Evolutionary conservation across 2,888 invertebrate genomes (phyloP).

Genomic region (Eilema sororculum): DNA sequence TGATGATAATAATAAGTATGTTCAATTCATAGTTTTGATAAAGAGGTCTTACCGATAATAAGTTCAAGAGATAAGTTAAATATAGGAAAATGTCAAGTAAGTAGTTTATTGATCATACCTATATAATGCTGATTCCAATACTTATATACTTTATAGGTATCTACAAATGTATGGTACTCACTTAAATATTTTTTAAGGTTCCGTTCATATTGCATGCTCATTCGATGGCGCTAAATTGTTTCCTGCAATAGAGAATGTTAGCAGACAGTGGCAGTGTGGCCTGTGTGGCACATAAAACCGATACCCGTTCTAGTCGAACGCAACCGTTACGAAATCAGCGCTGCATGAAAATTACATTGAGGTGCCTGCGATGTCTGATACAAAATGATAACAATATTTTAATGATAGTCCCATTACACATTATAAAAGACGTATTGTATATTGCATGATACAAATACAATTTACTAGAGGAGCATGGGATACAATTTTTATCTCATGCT

Average conservation of each 20-base stretch:
- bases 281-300: slow-evolving; percentile 78
- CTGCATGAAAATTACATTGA: slow-evolving; percentile 81
- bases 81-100: slow-evolving; percentile 76
- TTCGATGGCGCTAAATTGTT: slow-evolving; percentile 35
- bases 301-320: slow-evolving; percentile 85
- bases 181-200: not conserved
- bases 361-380: slow-evolving; percentile 53
- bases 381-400: slow-evolving; percentile 23
- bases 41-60: slow-evolving; percentile 79
- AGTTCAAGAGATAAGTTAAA: slow-evolving; percentile 82
- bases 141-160: not conserved
- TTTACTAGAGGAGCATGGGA: too few relatives aligned
- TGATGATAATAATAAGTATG: not conserved
- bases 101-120: slow-evolving; percentile 45
- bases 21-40: slow-evolving; percentile 67
- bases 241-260: slow-evolving; percentile 66
- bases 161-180: not conserved
- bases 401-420: too few relatives aligned
- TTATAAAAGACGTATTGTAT: too few relatives aligned
- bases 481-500: not conserved
- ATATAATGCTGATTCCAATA: slow-evolving; percentile 31
- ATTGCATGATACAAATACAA: too few relatives aligned
- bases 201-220: slow-evolving; percentile 13
- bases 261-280: slow-evolving; percentile 70
- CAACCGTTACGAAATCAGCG: slow-evolving; percentile 86